Base-by-base conservation (phyloP, 2,797 vertebrate genomes). In the Remorina albescens region DNA sequence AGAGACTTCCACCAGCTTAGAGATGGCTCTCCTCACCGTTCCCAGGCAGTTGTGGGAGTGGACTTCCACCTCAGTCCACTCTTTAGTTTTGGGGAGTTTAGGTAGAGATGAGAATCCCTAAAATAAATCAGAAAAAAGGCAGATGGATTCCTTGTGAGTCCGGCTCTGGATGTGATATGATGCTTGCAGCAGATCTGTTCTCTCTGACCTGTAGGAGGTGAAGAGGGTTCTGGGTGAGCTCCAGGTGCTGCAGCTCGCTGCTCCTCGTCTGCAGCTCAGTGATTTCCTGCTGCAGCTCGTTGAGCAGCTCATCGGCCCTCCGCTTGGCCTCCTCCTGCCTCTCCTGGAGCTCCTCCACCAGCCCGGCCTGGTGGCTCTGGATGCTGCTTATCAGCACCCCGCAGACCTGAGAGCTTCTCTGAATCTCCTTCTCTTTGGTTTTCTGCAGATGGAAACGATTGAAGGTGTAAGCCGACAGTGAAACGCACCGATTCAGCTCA, bases 131-230 rank as follows among this genome's bases (percentile, higher is more conserved):
- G 4, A 7, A 82, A 37, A n/a, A n/a, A n/a, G 15, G 60, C 7
- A 6, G 0, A 15, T 6, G 8, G 4, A 55, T 50, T 18, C 34
- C 7, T 53, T 18, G 26, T 71, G 19, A 75, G 44, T 6, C 4
- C 37, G 26, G 5, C 0, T 9, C 5, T 37, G n/a, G n/a, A n/a
- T n/a, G n/a, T 51, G 0, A 23, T 7, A 8, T 1, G 25, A 1
- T 23, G 6, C 10, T 9, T 30, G n/a, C 13, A 18, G 2, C 8
- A 54, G 37, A 28, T n/a, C n/a, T n/a, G n/a, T n/a, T n/a, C n/a
- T n/a, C n/a, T 61, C 53, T 42, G 0, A 93, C 92, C 89, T 91
- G 86, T 8, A 92, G 62, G 7, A 92, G 60, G 56, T 88, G 78
- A 0, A 90, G 54, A 0, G 61, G 67, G 64, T 78, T 85, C 34